Evolutionary conservation across 2,113 vertebrate genomes (phyloP), one percentile per base, ranked within the genome.

Genomic region (Podiceps cristatus): DNA sequence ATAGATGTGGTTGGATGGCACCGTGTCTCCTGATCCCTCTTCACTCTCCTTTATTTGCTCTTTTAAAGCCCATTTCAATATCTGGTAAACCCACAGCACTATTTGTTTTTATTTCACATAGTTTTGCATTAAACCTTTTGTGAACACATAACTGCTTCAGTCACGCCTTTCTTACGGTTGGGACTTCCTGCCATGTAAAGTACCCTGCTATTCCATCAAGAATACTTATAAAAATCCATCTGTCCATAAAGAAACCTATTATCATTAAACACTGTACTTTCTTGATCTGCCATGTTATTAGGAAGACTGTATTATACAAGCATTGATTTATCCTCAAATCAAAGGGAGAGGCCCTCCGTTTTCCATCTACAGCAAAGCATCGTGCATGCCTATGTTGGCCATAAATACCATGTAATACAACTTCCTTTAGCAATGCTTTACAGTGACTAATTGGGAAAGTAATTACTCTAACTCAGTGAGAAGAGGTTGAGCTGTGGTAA

Each of bases 401-500:
- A n/a, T 88, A 85, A 96, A 84, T 69, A 84, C 35, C 44, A 59
- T 28, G 29, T 17, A 67, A 83, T 72, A 52, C 16, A 52, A 22
- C 63, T 94, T 95, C 94, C 62, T 90, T 94, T 86, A 76, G 59
- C n/a, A 77, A 35, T 56, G 37, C 27, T 78, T 83, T 78, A 67
- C 67, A 77, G 53, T 74, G 18, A 81, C 75, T 84, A 87, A 83
- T 75, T 93, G 77, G 18, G 64, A 92, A 93, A 76, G 50, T 67
- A 96, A 93, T 92, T 93, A 80, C 47, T 10, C 56, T 81, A 85
- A 81, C 18, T 42, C 50, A 86, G 49, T 68, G 73, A 85, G 56
- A 94, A 94, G 84, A 84, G 35, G 22, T 91, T 92, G 64, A 96
- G 37, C 31, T 88, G 44, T 59, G 85, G 58, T 45, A 94, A 95